Conservation (phyloP, 1,140 invertebrate genomes). For the Octopus sinensis region DNA sequence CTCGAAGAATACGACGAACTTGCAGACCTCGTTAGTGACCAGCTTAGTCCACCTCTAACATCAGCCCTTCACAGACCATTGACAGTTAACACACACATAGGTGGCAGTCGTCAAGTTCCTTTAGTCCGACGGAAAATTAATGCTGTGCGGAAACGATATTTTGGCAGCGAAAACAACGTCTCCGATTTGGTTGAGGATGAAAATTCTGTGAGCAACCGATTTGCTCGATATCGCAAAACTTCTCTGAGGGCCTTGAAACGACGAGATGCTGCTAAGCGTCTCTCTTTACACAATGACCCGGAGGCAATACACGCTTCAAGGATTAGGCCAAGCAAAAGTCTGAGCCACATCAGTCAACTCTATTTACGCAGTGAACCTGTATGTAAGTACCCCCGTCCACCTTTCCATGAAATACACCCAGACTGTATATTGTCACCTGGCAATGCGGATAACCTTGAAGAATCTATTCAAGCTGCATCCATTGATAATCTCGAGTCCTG, state of each 20-base stretch:
- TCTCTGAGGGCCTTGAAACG: constrained; percentile 31
- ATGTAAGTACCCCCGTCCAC: constrained; percentile 13
- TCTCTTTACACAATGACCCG: not conserved
- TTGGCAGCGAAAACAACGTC: not conserved
- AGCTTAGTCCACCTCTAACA: not conserved
- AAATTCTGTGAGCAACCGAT: constrained; percentile 15
- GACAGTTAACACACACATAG: not conserved
- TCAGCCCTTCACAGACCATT: not conserved
- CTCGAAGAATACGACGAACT: not conserved
- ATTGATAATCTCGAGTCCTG: constrained; percentile 37
- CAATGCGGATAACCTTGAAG: constrained; percentile 33
- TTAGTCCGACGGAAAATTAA: not conserved
- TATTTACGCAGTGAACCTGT: constrained; percentile 21
- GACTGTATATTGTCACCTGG: constrained; percentile 47
- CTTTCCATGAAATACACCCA: constrained; percentile 40
- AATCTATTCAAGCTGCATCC: constrained; percentile 41
- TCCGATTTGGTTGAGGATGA: constrained; percentile 22
- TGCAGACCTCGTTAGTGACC: not conserved
- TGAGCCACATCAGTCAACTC: constrained; percentile 20
- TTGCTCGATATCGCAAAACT: constrained; percentile 16
- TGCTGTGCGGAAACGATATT: not conserved
- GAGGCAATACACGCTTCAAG: not conserved
- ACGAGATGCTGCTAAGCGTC: not conserved
- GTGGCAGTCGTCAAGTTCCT: not conserved
- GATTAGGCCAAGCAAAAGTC: constrained; percentile 14